phyloP scores from a whole-genome alignment of 2,797 vertebrate genomes.

The Alauda arvensis region DNA sequence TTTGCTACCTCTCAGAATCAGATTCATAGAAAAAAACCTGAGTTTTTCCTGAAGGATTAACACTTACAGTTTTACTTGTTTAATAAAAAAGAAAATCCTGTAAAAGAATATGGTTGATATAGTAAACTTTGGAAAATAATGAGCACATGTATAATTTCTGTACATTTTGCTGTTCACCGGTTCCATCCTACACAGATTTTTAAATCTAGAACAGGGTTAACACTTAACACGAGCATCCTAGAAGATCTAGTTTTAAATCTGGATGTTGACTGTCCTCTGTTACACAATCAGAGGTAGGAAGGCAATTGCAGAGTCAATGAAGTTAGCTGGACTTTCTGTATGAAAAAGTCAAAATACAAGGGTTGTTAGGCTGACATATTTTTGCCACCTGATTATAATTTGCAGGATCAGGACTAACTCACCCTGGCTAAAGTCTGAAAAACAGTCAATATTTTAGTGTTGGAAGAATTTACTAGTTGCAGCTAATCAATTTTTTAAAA shows the following conservation, averaged over 20 bases:
- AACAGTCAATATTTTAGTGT: neutral
- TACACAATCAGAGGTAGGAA: neutral
- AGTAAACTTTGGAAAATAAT: neutral
- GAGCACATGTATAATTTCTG: neutral
- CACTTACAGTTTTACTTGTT: neutral
- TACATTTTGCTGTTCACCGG: neutral
- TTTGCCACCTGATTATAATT: neutral
- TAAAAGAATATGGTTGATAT: neutral
- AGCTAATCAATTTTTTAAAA: neutral
- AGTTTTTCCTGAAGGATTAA: neutral
- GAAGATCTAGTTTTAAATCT: neutral
- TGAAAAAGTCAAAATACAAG: neutral
- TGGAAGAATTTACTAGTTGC: neutral
- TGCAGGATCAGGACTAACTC: neutral
- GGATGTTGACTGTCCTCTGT: neutral
- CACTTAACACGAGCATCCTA: neutral
- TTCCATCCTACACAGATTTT: neutral
- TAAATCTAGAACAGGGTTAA: neutral
- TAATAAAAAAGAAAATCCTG: neutral
- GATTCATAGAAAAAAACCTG: neutral
- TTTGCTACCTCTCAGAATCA: neutral
- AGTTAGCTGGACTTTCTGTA: neutral
- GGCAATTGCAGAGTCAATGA: neutral
- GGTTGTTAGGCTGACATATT: neutral
- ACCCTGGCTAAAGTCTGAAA: neutral